Evolutionary conservation across 2,888 invertebrate species (phyloP).

Genomic region (Rhorus exstirpatorius): DNA sequence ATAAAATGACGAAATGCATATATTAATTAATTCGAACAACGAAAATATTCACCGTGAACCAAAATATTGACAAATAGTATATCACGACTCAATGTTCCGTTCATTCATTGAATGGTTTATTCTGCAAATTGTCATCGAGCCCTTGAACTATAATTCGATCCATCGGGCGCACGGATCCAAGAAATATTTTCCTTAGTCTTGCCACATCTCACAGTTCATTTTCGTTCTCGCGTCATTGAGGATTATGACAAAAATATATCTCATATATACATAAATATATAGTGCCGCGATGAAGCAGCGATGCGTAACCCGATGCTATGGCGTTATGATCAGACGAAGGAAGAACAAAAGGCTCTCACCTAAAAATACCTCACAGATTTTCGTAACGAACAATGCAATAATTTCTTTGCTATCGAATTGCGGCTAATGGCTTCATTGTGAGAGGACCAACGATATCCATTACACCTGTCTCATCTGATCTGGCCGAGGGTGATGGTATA

Average conservation of each 20-base stretch:
- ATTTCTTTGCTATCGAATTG: constrained; percentile 74
- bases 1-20: no score
- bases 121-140: no score
- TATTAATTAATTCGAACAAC: no score
- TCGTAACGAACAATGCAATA: constrained; percentile 31
- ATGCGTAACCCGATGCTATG: no score
- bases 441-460: constrained; percentile 19
- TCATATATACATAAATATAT: no score
- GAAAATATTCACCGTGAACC: no score
- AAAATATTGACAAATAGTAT: no score
- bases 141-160: background rate
- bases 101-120: no score
- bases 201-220: no score
- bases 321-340: background rate
- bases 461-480: constrained; percentile 63
- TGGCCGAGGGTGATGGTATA: constrained; percentile 27
- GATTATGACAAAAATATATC: constrained; percentile 11
- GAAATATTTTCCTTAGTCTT: background rate
- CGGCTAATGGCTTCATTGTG: constrained; percentile 79
- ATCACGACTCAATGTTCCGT: no score
- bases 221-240: background rate
- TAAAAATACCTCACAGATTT: background rate
- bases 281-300: no score
- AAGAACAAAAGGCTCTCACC: background rate
- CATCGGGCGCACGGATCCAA: constrained; percentile 2